Evolutionary conservation across 2,797 vertebrate species (phyloP), one percentile per base, ranked within the genome.

Genomic region (Alauda arvensis): DNA sequence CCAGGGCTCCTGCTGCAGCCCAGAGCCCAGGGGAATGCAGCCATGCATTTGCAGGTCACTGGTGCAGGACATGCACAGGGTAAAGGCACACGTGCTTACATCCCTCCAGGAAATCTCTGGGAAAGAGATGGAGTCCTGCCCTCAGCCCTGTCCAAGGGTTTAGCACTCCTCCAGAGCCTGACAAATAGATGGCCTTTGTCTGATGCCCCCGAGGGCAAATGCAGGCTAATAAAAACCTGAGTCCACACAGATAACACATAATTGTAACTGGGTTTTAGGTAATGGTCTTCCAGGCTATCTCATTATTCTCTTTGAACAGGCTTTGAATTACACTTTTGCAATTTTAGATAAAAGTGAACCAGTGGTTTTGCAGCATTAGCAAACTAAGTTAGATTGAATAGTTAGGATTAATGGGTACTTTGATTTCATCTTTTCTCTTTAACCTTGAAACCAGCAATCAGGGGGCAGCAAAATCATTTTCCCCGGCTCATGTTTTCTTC

Each of bases 251-350:
- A 93, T 91, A 90, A 79, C 33, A 0, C 53, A 59, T 82, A 89
- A 89, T 89, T 92, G 84, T 89, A 89, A 88, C 86, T 90, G 55
- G 42, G 29, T 87, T 94, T 80, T 72, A 85, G 88, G 79, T 91
- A 92, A 88, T 91, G 86, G 88, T 77, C 79, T 93, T 81, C 34
- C 69, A 85, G 84, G 70, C 76, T 91, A 85, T 85, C 85, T 94
- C 84, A 82, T 93, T 90, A 89, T 85, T 92, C 82, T 53, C 79
- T 94, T 94, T 91, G 84, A 93, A 81, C 76, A 85, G 84, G 72
- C 72, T 94, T 94, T 91, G 91, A 94, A 91, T 92, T 88, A 91
- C 17, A 0, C 34, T 81, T 92, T 86, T 77, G 80, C 80, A 86
- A 24, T 88, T 94, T 88, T 57, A 93, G 89, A 87, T 95, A 88